Conservation (phyloP, 2,888 invertebrate species). For the Zhengitettix transpicula region DNA sequence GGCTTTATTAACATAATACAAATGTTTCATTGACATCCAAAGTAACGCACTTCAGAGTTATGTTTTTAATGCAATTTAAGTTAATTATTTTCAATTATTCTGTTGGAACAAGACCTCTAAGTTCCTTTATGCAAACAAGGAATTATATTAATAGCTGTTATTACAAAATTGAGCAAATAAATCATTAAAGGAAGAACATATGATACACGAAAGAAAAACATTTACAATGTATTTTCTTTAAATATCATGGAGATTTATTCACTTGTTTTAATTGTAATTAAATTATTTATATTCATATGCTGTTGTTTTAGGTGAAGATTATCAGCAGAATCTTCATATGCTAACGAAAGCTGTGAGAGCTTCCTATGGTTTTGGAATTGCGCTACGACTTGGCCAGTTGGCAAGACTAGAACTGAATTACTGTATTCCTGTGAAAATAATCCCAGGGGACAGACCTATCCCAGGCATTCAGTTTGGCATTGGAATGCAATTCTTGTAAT, state of each 20-base stretch:
- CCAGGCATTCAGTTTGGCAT: constrained; percentile 72
- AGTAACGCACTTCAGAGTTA: no score
- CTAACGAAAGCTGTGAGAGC: constrained; percentile 42
- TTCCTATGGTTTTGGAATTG: constrained; percentile 70
- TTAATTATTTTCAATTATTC: no score
- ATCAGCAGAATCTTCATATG: constrained; percentile 24
- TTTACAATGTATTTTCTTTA: no score
- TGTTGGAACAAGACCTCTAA: no score
- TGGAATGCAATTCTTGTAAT: constrained; percentile 60
- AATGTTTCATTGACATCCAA: not conserved
- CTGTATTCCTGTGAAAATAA: constrained; percentile 56
- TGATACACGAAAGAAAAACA: no score
- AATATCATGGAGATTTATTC: no score
- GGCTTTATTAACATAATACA: not conserved
- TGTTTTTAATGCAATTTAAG: not conserved
- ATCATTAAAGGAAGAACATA: no score
- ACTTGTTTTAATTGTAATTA: no score
- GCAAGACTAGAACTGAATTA: constrained; percentile 94
- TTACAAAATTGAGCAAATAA: no score
- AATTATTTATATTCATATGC: not conserved
- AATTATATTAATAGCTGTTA: no score
- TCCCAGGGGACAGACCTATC: constrained; percentile 43
- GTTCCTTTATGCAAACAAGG: no score
- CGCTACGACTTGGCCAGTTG: constrained; percentile 61
- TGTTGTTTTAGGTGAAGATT: constrained; percentile 26